phyloP scores from a whole-genome alignment of 2,888 invertebrate species.

The Aleiodes alternator region DNA sequence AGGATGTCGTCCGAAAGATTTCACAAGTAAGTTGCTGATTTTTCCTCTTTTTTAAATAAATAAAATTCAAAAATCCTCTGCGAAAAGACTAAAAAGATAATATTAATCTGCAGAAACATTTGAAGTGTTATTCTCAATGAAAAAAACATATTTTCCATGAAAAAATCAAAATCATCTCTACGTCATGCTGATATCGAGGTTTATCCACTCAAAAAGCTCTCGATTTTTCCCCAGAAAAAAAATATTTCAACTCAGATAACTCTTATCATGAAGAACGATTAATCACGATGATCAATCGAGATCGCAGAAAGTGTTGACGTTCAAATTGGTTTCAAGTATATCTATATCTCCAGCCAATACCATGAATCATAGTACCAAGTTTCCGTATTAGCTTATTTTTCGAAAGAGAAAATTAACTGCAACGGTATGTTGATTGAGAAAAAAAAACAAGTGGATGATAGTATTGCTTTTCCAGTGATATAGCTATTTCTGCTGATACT shows the following conservation, averaged over 20 bases:
- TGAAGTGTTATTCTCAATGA: too few relatives aligned
- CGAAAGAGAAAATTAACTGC: constrained; percentile 15
- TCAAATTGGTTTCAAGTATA: neutral
- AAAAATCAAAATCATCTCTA: neutral
- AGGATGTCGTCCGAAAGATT: constrained; percentile 71
- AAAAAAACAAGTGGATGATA: neutral
- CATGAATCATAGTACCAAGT: neutral
- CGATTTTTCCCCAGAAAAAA: neutral
- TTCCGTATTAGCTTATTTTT: constrained; percentile 16
- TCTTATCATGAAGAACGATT: constrained; percentile 8
- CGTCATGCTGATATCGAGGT: constrained; percentile 9
- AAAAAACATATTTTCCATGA: neutral
- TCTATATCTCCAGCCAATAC: neutral
- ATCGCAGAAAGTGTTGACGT: constrained; percentile 16
- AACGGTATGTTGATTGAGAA: neutral
- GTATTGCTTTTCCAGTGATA: too few relatives aligned
- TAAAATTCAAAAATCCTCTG: too few relatives aligned
- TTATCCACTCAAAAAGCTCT: constrained; percentile 11
- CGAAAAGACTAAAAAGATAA: neutral
- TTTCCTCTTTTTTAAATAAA: constrained; percentile 7
- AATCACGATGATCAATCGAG: constrained; percentile 18
- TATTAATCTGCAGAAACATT: neutral
- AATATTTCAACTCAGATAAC: constrained; percentile 5
- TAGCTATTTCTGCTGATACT: too few relatives aligned
- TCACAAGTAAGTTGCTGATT: constrained; percentile 70